Evolutionary conservation across 2,797 vertebrate species (phyloP), one percentile per base, ranked within the genome.

Genomic region (Sylvia borin): DNA sequence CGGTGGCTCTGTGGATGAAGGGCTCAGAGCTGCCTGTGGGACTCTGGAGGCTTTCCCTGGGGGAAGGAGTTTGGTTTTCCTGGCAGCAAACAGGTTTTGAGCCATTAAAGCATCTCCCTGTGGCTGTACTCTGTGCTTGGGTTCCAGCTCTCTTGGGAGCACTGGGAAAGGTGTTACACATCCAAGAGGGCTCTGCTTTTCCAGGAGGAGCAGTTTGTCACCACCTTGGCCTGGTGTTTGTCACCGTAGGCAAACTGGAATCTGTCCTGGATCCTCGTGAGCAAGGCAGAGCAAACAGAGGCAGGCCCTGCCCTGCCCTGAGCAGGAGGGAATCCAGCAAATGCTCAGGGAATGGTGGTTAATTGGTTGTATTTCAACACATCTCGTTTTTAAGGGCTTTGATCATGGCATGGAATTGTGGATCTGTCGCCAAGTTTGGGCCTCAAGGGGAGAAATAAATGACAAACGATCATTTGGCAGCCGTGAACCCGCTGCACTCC

Each of bases 361-460:
- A 68, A 89, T 77, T 42, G 92, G 57, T 81, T 2, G 2, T 24
- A 57, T 95, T 94, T 91, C 91, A 87, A 64, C 92, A 92, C 84
- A 32, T 92, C 83, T 87, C 29, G 3, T 74, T 95, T 88, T 61
- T 47, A 87, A 87, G 82, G 72, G 53, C 86, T 95, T 83, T 94
- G 92, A 85, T 94, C 0, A 0, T 73, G 86, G 85, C 72, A 32
- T 45, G 64, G 75, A 83, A 29, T 27, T 47, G 68, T 42, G 75
- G 89, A 53, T 87, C 57, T 48, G 86, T 74, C 3, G 61, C 93
- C 95, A 94, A 80, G 84, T 83, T 95, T 85, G 91, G 86, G 81
- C 57, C 92, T 91, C 81, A 80, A 57, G 91, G 32, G 84, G 78
- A 94, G 88, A 92, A 96, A 93, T 83, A 95, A 94, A 94, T 38